A percentile compares a stretch with the other conserved stretches of the same genome.
These are phyloP conservation scores for Thecophora atra DNA, from an alignment of 2,888 invertebrate species.

Conservation along the genomic window DNA sequence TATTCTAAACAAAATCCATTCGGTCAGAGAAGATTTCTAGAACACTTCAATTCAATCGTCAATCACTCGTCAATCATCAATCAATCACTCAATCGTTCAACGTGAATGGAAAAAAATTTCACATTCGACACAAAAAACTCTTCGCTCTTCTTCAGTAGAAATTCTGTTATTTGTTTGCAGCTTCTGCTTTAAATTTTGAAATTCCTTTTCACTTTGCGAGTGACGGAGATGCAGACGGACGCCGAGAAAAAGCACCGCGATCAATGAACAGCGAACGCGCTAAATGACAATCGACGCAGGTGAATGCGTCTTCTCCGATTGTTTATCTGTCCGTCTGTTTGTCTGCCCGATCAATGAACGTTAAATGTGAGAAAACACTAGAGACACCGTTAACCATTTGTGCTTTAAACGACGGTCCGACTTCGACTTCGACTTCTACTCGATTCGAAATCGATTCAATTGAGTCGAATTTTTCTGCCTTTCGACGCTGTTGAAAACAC, in stretches of 20 bases:
- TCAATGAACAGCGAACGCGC: not conserved
- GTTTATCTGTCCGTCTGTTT: slow-evolving; percentile 1
- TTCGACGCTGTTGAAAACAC: not conserved
- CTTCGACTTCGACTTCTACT: not conserved
- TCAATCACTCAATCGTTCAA: not conserved
- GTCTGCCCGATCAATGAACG: slow-evolving; percentile 28
- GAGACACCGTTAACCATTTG: slow-evolving; percentile 26
- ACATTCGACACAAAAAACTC: not conserved
- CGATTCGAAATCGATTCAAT: not conserved
- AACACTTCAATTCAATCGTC: no score
- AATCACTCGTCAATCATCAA: no score
- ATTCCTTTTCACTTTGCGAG: not conserved
- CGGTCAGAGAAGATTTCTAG: no score
- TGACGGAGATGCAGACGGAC: no score
- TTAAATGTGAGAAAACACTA: slow-evolving; percentile 22
- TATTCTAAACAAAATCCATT: no score
- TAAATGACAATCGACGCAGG: not conserved
- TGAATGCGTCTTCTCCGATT: not conserved
- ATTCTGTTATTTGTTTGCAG: not conserved
- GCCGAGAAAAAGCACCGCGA: not conserved
- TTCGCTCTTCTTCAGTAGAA: not conserved
- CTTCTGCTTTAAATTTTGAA: not conserved
- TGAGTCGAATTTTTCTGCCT: not conserved
- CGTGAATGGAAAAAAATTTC: not conserved
- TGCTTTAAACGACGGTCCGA: not conserved